Percentiles rank a stretch among this genome's conserved stretches.
Conservation (phyloP, 1,140 invertebrate species). For the Drosophila pectinifera region DNA sequence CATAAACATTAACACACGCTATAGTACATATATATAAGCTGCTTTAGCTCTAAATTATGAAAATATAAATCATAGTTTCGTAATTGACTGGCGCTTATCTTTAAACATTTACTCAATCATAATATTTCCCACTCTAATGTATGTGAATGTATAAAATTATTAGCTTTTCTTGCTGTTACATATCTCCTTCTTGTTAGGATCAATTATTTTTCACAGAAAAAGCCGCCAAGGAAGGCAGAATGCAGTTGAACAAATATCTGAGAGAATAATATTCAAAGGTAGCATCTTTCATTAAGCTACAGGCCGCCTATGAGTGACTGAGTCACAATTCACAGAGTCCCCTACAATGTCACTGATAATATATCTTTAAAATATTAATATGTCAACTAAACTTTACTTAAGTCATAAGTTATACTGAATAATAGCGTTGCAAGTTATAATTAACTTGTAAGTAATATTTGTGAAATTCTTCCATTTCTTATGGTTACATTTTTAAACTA, state of each 20-base stretch:
- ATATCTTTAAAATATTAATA: not conserved
- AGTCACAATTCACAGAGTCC: not conserved
- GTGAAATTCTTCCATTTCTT: too few relatives aligned
- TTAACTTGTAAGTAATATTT: not conserved
- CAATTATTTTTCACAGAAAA: not conserved
- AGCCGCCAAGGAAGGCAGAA: not conserved
- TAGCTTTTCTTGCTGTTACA: not conserved
- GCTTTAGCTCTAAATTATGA: not conserved
- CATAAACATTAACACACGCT: not conserved
- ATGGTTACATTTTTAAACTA: not conserved
- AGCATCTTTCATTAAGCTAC: not conserved
- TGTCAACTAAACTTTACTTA: not conserved
- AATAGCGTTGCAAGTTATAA: not conserved
- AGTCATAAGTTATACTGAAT: not conserved
- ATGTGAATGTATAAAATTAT: not conserved
- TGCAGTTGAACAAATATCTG: constrained; percentile 15
- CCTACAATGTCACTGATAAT: not conserved
- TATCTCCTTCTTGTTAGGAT: not conserved
- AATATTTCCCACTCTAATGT: too few relatives aligned
- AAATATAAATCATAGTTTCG: too few relatives aligned
- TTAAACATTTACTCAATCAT: too few relatives aligned
- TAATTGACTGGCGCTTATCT: not conserved
- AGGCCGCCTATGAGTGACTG: not conserved
- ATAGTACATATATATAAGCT: too few relatives aligned
- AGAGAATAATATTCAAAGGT: not conserved